Evolutionary conservation across 2,888 invertebrate genomes (phyloP).

Genomic region (Cloeon dipterum): DNA sequence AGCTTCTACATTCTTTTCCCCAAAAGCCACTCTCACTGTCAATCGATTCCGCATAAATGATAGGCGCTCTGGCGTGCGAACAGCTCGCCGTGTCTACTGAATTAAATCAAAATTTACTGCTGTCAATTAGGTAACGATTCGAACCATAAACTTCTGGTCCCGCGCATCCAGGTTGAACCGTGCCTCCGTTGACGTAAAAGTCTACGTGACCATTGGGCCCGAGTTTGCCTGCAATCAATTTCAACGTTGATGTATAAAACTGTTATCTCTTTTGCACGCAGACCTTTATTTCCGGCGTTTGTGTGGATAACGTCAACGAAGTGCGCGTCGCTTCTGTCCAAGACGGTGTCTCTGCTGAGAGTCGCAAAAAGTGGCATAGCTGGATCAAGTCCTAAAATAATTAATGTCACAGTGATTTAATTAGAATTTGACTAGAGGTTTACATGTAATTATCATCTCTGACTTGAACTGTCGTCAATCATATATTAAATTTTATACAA

Average conservation of each 20-base stretch:
- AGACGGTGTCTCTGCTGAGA: conserved; percentile 19
- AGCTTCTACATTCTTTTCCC: conserved; percentile 21
- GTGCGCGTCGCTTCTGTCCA: conserved; percentile 30
- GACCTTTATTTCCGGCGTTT: conserved; percentile 18
- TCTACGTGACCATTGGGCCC: conserved; percentile 27
- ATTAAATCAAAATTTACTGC: not conserved
- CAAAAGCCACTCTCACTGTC: conserved; percentile 26
- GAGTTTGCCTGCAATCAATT: conserved; percentile 28
- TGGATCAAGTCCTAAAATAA: conserved; percentile 42
- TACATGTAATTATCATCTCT: no score
- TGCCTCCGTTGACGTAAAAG: conserved; percentile 32
- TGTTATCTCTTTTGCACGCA: no score
- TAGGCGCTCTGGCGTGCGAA: conserved; percentile 31
- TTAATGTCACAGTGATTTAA: no score
- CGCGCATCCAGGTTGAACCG: conserved; percentile 33
- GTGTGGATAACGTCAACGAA: conserved; percentile 41
- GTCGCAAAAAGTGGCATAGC: conserved; percentile 36
- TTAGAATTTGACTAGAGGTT: no score
- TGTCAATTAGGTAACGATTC: not conserved
- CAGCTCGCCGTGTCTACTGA: conserved; percentile 26
- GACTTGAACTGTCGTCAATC: no score
- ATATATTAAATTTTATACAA: no score
- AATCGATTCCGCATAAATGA: conserved; percentile 34
- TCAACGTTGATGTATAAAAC: no score
- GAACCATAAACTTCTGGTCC: not conserved